Evolutionary conservation across 2,113 vertebrate genomes (phyloP), one percentile per base, ranked within the genome.

Genomic region (Thryonomys swinderianus): DNA sequence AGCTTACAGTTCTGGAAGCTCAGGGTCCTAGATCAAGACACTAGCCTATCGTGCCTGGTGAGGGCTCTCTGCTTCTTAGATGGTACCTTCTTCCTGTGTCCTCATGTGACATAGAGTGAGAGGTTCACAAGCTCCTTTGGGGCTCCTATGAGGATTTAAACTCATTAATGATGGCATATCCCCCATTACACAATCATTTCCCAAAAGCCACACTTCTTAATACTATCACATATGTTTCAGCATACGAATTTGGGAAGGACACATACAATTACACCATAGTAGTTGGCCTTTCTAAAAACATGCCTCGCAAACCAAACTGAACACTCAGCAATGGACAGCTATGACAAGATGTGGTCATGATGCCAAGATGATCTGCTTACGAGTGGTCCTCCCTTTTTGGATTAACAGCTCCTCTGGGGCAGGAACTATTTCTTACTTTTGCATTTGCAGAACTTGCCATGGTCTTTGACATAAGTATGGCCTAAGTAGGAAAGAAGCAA

Each of bases 391-490:
- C 32, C 42, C 45, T 30, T 18, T 90, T 69, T 87, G 94, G 48
- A 66, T 48, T 48, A 27, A 51, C 30, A 67, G 30, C 30, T 59
- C 55, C n/a, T 88, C 48, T 40, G 90, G 13, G 27, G 40, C 32
- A 48, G 42, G 7, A 42, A 59, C 67, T 90, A 4, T 85, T 85
- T 90, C 34, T 90, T n/a, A 40, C 73, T 78, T 87, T 95, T 64
- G 30, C 57, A 42, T 88, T 48, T 82, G 20, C n/a, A 94, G 34
- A 59, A 11, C 40, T 67, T 93, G 9, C 90, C 62, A 64, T 13
- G 12, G n/a, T 93, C 74, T 87, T 93, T 81, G 64, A 9, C 53
- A 61, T 94, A 76, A 78, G 34, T 73, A 57, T 69, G 37, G 90
- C 20, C 59, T 23, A 85, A 67, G 42, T 0, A 78, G 40, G 55